phyloP scores from a whole-genome alignment of 2,113 vertebrate genomes.

The Petrocephalus zakoni region DNA sequence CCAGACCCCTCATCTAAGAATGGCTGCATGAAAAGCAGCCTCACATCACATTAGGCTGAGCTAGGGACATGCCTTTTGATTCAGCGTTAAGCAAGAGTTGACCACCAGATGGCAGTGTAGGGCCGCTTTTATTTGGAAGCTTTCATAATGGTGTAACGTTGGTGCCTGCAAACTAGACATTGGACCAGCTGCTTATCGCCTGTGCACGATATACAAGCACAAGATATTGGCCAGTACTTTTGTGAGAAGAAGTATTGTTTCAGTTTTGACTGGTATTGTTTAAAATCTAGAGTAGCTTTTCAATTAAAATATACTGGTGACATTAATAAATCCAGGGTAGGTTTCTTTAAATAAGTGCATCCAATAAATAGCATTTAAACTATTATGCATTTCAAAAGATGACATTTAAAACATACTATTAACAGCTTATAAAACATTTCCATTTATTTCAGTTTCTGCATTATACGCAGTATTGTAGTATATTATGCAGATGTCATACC shows the following conservation, averaged over 20 bases:
- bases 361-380: background rate
- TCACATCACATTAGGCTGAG: too few relatives aligned
- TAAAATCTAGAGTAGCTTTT: too few relatives aligned
- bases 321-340: background rate
- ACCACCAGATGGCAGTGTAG: background rate
- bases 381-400: background rate
- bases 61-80: background rate
- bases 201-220: background rate
- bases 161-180: background rate
- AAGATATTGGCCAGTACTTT: too few relatives aligned
- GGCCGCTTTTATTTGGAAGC: background rate
- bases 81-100: background rate
- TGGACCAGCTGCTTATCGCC: background rate
- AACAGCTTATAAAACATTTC: background rate
- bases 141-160: background rate
- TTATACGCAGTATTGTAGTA: background rate
- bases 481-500: background rate
- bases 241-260: background rate
- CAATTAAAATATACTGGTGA: background rate
- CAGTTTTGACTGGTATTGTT: background rate
- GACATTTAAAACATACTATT: background rate
- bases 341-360: background rate
- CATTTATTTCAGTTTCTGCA: background rate
- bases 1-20: background rate
- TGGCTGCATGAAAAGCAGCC: too few relatives aligned